Conservation (phyloP, 2,113 vertebrate species). For the Ciconia boyciana region DNA sequence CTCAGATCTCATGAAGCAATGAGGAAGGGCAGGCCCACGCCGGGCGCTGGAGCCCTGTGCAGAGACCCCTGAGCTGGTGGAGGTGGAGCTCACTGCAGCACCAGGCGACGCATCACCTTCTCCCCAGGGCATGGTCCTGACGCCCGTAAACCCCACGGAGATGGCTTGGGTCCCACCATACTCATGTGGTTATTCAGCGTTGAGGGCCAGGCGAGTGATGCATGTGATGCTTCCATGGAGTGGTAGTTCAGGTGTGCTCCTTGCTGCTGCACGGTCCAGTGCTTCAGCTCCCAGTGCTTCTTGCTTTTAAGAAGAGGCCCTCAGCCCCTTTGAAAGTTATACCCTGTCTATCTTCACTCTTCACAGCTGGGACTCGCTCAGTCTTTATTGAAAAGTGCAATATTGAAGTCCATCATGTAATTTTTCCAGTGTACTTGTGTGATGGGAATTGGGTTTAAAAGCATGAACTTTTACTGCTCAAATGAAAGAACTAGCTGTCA, state of each 20-base stretch:
- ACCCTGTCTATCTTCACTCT: not conserved
- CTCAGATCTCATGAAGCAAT: not conserved
- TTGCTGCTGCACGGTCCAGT: not conserved
- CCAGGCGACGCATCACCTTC: not conserved
- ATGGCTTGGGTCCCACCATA: not conserved
- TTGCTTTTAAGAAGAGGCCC: not conserved
- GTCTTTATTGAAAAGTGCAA: not conserved
- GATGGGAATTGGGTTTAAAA: not conserved
- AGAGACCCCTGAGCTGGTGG: not conserved
- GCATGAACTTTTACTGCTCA: not conserved
- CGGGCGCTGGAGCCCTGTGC: not conserved
- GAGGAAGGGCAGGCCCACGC: rapidly evolving
- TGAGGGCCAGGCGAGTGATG: not conserved
- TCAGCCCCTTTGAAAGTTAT: not conserved
- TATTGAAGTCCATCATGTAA: not conserved
- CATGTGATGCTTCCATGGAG: not conserved
- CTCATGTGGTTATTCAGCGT: rapidly evolving
- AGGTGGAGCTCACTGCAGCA: not conserved
- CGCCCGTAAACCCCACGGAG: not conserved
- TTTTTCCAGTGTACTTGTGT: not conserved
- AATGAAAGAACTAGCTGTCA: not conserved
- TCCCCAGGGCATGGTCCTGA: not conserved
- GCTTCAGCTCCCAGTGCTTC: not conserved
- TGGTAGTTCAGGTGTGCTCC: not conserved
- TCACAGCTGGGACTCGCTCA: not conserved